These are phyloP conservation scores for Rotaria sp. DNA, from an alignment of 2,888 invertebrate genomes.

Conservation along the genomic window DNA sequence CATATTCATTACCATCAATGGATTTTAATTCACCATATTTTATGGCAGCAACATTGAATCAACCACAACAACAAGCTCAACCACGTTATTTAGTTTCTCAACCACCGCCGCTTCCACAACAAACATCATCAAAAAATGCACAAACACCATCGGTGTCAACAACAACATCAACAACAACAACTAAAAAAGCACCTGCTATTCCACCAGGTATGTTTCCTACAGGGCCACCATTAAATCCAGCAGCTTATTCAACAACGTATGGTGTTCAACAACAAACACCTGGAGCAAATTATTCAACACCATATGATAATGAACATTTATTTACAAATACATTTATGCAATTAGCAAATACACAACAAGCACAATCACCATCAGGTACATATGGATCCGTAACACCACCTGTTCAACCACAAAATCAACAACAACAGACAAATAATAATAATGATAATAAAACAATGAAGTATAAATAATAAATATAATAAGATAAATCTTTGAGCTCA, in stretches of 20 bases:
- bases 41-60: background rate
- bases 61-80: constrained; percentile 2
- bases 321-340: background rate
- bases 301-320: background rate
- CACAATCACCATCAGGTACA: background rate
- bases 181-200: constrained; percentile 4
- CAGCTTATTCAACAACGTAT: background rate
- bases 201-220: constrained; percentile 18
- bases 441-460: background rate
- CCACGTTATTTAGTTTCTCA: constrained; percentile 1
- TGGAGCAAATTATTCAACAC: background rate
- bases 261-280: background rate
- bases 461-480: background rate
- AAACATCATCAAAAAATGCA: background rate
- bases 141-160: background rate
- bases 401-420: constrained; percentile 11
- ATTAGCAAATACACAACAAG: background rate
- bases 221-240: background rate
- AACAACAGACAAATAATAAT: background rate
- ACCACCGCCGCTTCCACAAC: background rate
- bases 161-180: background rate
- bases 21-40: background rate
- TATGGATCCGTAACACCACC: constrained; percentile 13
- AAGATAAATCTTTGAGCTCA: background rate
- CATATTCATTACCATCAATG: background rate